Conservation (phyloP, 2,113 vertebrate species). For the Crotalus tigris region DNA sequence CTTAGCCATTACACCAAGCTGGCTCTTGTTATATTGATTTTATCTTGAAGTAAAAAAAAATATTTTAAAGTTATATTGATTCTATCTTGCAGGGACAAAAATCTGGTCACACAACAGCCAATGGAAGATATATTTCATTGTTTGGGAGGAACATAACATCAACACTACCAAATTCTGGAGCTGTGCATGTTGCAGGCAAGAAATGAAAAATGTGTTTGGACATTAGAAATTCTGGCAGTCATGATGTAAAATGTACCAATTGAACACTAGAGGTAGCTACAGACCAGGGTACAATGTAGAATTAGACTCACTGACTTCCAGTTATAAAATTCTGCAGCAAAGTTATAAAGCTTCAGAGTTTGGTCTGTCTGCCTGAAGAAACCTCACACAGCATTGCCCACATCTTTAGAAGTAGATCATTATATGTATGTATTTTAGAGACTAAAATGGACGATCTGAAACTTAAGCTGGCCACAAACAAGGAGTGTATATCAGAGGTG, state of each 20-base stretch:
- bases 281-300: not conserved
- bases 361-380: not conserved
- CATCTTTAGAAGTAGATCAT: not conserved
- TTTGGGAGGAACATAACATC: not conserved
- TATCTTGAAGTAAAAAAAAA: not conserved
- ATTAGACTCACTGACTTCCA: not conserved
- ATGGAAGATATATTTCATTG: not conserved
- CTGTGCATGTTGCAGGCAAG: not conserved
- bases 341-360: not conserved
- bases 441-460: too few relatives aligned
- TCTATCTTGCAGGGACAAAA: not conserved
- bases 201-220: not conserved
- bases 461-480: too few relatives aligned
- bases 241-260: not conserved
- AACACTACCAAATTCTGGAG: not conserved
- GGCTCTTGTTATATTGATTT: not conserved
- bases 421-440: not conserved
- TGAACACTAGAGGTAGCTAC: conserved; percentile 58
- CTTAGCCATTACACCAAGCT: not conserved
- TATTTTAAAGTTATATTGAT: not conserved
- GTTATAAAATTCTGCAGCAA: not conserved
- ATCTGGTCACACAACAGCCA: not conserved
- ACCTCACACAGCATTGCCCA: not conserved
- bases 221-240: not conserved
- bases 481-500: too few relatives aligned